Percentiles rank a stretch among this genome's conserved stretches.
Evolutionary conservation across 1,140 invertebrate species (phyloP).

Genomic region (Drosophila sproati): DNA sequence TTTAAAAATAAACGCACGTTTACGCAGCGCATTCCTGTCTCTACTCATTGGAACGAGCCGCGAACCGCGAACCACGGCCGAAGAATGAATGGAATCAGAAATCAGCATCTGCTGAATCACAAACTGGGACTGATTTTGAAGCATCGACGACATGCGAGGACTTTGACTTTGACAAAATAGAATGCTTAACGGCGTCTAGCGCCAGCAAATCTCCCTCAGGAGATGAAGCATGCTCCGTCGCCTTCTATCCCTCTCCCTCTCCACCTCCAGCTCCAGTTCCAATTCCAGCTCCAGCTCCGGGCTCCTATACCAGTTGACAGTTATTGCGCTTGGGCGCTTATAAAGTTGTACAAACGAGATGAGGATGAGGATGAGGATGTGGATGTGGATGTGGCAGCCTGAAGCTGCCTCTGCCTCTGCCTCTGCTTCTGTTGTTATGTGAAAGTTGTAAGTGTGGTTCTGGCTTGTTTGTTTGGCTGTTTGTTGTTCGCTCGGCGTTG

Average conservation of each 20-base stretch:
- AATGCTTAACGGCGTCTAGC: slow-evolving; percentile 46
- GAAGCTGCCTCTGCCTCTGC: slow-evolving; percentile 35
- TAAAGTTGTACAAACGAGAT: slow-evolving; percentile 64
- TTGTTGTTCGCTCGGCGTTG: slow-evolving; percentile 53
- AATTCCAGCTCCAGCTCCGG: too few relatives aligned
- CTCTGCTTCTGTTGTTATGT: slow-evolving; percentile 40
- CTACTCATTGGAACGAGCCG: slow-evolving; percentile 36
- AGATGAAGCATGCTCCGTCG: not conserved
- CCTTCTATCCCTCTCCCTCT: not conserved
- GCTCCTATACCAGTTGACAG: slow-evolving; percentile 43
- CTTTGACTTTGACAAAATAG: slow-evolving; percentile 60
- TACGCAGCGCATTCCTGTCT: slow-evolving; percentile 71
- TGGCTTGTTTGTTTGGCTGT: slow-evolving; percentile 62
- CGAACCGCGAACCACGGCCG: not conserved
- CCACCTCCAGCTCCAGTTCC: too few relatives aligned
- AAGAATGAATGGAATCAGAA: slow-evolving; percentile 74
- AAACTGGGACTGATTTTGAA: slow-evolving; percentile 55
- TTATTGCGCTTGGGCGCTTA: slow-evolving; percentile 65
- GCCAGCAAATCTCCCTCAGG: slow-evolving; percentile 37
- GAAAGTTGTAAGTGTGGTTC: slow-evolving; percentile 26
- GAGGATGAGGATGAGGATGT: not conserved
- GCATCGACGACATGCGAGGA: slow-evolving; percentile 53
- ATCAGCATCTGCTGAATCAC: slow-evolving; percentile 39
- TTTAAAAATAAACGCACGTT: slow-evolving; percentile 82
- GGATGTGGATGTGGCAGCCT: slow-evolving; percentile 24